Evolutionary conservation across 2,888 invertebrate species (phyloP), one percentile per base, ranked within the genome.

Genomic region (Hirtodrosophila duncani): DNA sequence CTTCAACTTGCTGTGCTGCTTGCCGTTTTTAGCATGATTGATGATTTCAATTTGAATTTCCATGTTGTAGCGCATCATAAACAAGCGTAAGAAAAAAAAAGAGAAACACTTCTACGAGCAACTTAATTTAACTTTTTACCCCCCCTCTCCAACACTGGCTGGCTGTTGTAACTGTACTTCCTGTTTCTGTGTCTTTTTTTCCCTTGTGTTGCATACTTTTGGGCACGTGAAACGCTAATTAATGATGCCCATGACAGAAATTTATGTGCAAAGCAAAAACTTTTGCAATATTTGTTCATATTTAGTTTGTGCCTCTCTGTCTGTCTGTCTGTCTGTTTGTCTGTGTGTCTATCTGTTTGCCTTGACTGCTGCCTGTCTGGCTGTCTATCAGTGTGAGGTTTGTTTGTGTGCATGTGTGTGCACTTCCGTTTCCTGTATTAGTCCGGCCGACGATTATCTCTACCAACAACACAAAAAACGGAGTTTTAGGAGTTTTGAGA

Each of bases 181-280:
- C 81, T 66, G 41, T 51, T 41, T 53, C 17, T 14, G 27, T 23
- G 16, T 10, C 20, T 48, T 39, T 17, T 44, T 41, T 46, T 46
- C 13, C 44, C 27, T 56, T 44, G 61, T 48, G 50, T 27, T 14
- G n/a, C n/a, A n/a, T n/a, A n/a, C n/a, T n/a, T n/a, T n/a, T 23
- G 24, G 27, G 59, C 50, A 50, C 51, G 59, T 13, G 24, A 24
- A 43, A 42, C 49, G 61, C 80, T 83, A 83, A 83, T 84, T 83
- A 84, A 83, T 84, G 83, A 82, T 72, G 81, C 81, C 82, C 83
- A 70, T 75, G 85, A 84, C 83, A 79, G 79, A 78, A 85, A 84
- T 85, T 83, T 84, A 84, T 85, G 83, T 72, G 82, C 67, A 62
- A 74, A 33, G 79, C 56, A 53, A 53, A 78, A 84, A 84, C 81